phyloP scores from a whole-genome alignment of 2,113 vertebrate genomes.

The Geococcyx californianus region DNA sequence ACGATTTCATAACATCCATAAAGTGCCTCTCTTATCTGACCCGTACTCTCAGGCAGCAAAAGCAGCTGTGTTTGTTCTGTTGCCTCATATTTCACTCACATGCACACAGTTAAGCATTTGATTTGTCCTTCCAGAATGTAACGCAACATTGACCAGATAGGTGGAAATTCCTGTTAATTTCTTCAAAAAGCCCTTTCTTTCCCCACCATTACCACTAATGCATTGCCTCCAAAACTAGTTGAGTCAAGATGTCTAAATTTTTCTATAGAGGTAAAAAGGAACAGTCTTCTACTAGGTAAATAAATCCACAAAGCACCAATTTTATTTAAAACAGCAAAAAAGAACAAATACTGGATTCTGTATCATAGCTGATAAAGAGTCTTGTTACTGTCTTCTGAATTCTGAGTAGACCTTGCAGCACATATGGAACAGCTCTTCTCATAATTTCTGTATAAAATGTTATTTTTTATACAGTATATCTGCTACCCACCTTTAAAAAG shows the following conservation, averaged over 20 bases:
- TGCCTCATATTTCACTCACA: background rate
- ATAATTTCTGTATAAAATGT: background rate
- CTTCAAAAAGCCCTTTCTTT: background rate
- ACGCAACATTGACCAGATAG: rapidly evolving
- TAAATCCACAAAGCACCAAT: background rate
- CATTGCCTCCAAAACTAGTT: background rate
- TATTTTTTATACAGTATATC: background rate
- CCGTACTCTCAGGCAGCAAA: background rate
- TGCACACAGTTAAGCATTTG: background rate
- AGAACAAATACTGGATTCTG: background rate
- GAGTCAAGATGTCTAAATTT: background rate
- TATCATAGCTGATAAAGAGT: background rate
- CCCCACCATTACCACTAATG: background rate
- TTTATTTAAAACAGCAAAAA: background rate
- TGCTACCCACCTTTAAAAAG: background rate
- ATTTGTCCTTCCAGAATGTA: background rate
- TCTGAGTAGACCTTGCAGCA: background rate
- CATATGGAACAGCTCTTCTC: background rate
- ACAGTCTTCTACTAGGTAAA: background rate
- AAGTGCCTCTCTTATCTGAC: background rate
- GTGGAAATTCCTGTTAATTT: background rate
- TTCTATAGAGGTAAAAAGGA: background rate
- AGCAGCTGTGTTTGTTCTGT: background rate
- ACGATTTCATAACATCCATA: background rate
- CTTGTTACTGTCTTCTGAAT: conserved; percentile 25